These are phyloP conservation scores for Habropoda laboriosa DNA, from an alignment of 1,140 invertebrate genomes.

Conservation along the genomic window DNA sequence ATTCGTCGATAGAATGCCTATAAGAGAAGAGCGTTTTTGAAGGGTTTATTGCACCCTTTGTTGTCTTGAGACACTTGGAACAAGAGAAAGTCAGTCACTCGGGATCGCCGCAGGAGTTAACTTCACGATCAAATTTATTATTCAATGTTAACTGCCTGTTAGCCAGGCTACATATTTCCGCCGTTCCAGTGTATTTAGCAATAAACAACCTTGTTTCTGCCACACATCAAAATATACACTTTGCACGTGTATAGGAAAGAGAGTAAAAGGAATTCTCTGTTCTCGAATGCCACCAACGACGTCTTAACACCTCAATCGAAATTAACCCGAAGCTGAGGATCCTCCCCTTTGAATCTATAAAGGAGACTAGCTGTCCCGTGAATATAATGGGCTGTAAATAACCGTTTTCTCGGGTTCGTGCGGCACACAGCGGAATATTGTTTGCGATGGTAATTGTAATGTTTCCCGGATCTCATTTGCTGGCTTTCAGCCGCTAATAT, in stretches of 20 bases:
- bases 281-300: neutral
- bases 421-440: constrained; percentile 65
- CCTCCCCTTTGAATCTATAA: constrained; percentile 6
- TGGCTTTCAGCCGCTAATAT: constrained; percentile 75
- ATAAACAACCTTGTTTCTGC: no score
- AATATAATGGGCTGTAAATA: constrained; percentile 73
- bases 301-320: neutral
- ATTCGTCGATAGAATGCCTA: no score
- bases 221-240: no score
- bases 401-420: constrained; percentile 62
- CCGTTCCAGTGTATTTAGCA: no score
- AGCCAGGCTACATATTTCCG: no score
- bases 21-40: no score
- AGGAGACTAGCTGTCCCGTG: constrained; percentile 30
- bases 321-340: neutral
- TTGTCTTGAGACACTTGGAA: no score
- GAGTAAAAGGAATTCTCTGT: neutral
- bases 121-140: no score
- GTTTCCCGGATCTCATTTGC: constrained; percentile 76
- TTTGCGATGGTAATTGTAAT: constrained; percentile 77
- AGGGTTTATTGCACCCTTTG: neutral
- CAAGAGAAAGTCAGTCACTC: no score
- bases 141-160: no score
- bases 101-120: no score
- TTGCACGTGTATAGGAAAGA: no score